phyloP scores from a whole-genome alignment of 64 coral and sea anemone species.

The Cladopsammia gracilis region DNA sequence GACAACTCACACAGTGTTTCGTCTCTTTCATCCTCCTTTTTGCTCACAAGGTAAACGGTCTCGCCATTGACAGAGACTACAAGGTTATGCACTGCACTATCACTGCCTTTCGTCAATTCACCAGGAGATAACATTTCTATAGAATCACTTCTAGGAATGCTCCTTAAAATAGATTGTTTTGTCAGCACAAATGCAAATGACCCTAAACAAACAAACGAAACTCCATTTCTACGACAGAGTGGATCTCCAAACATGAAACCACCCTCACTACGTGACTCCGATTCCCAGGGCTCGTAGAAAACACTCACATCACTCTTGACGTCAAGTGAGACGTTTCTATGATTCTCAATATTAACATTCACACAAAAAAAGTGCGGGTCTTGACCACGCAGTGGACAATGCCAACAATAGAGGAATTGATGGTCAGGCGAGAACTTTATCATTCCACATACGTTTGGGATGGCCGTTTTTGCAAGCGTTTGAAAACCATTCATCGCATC shows the following conservation, averaged over 20 bases:
- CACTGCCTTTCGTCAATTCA: too few relatives aligned
- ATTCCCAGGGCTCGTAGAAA: neutral
- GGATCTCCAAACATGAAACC: neutral
- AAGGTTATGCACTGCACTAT: neutral
- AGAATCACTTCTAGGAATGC: neutral
- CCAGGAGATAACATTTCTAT: neutral
- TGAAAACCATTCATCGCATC: neutral
- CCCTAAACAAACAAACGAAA: neutral
- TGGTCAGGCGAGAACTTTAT: neutral
- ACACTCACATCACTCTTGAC: neutral
- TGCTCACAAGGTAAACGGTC: too few relatives aligned
- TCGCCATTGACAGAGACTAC: neutral
- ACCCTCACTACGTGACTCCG: neutral
- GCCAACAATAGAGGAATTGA: neutral
- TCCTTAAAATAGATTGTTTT: neutral
- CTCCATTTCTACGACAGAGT: neutral
- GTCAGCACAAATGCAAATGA: neutral
- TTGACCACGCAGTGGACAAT: neutral
- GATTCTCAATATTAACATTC: neutral
- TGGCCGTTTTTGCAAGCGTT: neutral
- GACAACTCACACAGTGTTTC: too few relatives aligned
- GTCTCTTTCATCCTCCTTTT: too few relatives aligned
- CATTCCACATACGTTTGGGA: neutral
- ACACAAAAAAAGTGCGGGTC: neutral
- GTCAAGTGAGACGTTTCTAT: neutral